A percentile compares a stretch with the other conserved stretches of the same genome.
Evolutionary conservation across 2,888 invertebrate genomes (phyloP).

Genomic region (Plebejus melissa): DNA sequence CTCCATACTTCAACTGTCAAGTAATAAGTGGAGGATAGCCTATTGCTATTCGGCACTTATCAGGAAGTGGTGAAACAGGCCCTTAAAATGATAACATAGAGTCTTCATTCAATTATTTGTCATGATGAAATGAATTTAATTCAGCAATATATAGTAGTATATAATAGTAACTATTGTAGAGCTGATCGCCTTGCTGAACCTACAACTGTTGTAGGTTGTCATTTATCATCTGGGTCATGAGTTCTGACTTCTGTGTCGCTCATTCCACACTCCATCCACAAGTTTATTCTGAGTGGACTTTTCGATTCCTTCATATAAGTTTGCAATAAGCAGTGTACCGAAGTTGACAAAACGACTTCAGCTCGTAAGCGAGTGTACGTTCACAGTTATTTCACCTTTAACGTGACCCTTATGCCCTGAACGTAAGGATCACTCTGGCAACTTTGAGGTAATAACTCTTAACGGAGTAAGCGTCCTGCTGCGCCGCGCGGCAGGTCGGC

Average conservation of each 20-base stretch:
- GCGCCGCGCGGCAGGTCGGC: constrained; percentile 13
- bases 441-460: neutral
- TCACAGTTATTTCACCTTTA: neutral
- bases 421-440: neutral
- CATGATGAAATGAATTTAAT: neutral
- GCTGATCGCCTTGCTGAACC: too few species aligned
- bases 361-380: constrained; percentile 3
- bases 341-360: neutral
- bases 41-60: too few species aligned
- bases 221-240: neutral
- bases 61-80: too few species aligned
- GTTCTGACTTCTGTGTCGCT: neutral
- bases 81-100: too few species aligned
- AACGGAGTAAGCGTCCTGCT: neutral
- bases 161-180: too few species aligned
- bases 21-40: too few species aligned
- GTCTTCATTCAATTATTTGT: too few species aligned
- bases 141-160: neutral
- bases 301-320: neutral
- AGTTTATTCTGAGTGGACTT: neutral
- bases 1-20: too few species aligned
- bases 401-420: neutral
- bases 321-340: neutral
- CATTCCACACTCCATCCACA: neutral
- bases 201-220: neutral